These are phyloP conservation scores for Platorchestia sp. DNA, from an alignment of 1,140 invertebrate genomes.

Conservation along the genomic window DNA sequence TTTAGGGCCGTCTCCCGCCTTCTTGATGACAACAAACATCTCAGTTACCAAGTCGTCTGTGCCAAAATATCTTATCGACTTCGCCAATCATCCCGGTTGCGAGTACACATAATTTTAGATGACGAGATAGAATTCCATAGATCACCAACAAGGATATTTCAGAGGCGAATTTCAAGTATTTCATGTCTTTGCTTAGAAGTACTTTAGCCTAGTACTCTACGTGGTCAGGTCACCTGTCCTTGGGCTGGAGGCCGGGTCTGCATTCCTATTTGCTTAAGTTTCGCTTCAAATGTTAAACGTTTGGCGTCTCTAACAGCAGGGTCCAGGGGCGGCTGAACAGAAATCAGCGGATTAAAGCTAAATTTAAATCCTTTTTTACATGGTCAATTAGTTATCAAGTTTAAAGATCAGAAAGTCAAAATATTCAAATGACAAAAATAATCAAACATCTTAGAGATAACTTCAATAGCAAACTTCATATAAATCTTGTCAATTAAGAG, in stretches of 20 bases:
- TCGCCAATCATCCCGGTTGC: not conserved
- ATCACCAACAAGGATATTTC: not conserved
- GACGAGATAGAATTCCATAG: not conserved
- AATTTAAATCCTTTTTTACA: not conserved
- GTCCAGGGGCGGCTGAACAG: constrained; percentile 14
- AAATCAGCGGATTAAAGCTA: constrained; percentile 33
- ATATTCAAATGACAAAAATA: not conserved
- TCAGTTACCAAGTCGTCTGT: not conserved
- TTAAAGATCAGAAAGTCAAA: not conserved
- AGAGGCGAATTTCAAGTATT: not conserved
- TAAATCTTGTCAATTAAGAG: not conserved
- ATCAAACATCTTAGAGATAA: not conserved
- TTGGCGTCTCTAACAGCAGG: constrained; percentile 50
- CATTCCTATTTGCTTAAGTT: constrained; percentile 47
- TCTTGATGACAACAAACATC: constrained; percentile 34
- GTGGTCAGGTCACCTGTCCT: constrained; percentile 5
- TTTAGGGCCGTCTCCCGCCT: constrained; percentile 16
- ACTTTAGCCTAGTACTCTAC: not conserved
- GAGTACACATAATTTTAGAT: not conserved
- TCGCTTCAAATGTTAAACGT: constrained; percentile 47
- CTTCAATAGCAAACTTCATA: not conserved
- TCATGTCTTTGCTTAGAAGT: not conserved
- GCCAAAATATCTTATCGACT: not conserved
- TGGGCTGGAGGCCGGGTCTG: constrained; percentile 6
- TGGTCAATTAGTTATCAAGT: not conserved